Base-by-base conservation (phyloP, 1,140 invertebrate species). In the Panulirus ornatus region DNA sequence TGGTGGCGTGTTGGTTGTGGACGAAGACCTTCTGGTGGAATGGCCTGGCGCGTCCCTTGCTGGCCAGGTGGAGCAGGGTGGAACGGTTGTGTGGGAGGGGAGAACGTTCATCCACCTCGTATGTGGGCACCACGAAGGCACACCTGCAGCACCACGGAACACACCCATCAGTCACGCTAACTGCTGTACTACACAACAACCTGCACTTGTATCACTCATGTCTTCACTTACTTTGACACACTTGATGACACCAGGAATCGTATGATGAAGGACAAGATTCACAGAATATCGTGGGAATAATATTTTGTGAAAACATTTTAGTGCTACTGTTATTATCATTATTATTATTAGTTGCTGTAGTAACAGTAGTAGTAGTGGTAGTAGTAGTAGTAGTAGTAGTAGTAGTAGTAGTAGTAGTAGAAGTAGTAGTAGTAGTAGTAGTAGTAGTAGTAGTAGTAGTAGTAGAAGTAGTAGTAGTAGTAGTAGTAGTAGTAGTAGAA, bases 11-110 rank as follows among this genome's bases (percentile, higher is more conserved):
- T 93, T 99, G 97, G 94, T 98, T 98, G 93, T 97, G 97, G 92
- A 98, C 97, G 94, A 98, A 99, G 58, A 98, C 96, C 93, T 97
- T 97, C 91, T 97, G 96, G 94, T 99, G 98, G 93, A 99, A 99
- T 0, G 98, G 98, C 93, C 97, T 95, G 0, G 98, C 97, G 6
- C 97, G 93, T 27, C 96, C 96, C 92, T 96, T 96, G 84, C 95
- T 96, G 1, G 97, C 96, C 38, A 98, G 93, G 79, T 96, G 94
- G 14, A 98, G 93, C 0, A 99, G 94, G 54, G 97, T 96, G 1
- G 95, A 95, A 93, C 98, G 98, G 91, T 96, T 97, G 3, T 94
- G 93, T 0, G 98, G 97, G 93, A 98, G 97, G 0, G 95, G 94
- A 1, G 97, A 96, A 44, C 96, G 94, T 34, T 95, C 95, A 92